These are phyloP conservation scores for Azorinus chamasolen DNA, from an alignment of 2,888 invertebrate genomes.

Conservation along the genomic window DNA sequence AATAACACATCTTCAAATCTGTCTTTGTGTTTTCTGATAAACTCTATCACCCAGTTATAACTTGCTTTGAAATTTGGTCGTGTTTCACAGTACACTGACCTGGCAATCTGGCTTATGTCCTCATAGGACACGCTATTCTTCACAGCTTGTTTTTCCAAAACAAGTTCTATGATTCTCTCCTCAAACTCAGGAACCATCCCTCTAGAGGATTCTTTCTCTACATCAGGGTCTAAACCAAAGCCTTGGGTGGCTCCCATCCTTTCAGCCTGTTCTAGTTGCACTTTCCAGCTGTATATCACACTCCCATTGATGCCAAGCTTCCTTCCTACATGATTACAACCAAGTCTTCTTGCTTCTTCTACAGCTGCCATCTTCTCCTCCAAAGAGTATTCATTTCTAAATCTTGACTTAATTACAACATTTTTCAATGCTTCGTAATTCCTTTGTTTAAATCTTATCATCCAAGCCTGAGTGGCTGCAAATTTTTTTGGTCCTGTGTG, in stretches of 20 bases:
- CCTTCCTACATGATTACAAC: slow-evolving; percentile 59
- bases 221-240: slow-evolving; percentile 6
- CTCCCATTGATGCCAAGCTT: slow-evolving; percentile 59
- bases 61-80: slow-evolving; percentile 62
- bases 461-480: slow-evolving; percentile 64
- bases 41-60: slow-evolving; percentile 61
- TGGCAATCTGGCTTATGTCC: slow-evolving; percentile 47
- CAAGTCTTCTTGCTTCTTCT: slow-evolving; percentile 60
- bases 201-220: slow-evolving; percentile 24
- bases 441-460: slow-evolving; percentile 54
- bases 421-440: slow-evolving; percentile 54
- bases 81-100: slow-evolving; percentile 54
- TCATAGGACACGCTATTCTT: slow-evolving; percentile 63
- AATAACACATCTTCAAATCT: slow-evolving; percentile 45
- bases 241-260: slow-evolving; percentile 13
- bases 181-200: slow-evolving; percentile 62
- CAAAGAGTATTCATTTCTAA: slow-evolving; percentile 49
- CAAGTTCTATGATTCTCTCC: slow-evolving; percentile 40
- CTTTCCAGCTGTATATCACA: slow-evolving; percentile 62
- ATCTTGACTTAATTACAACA: slow-evolving; percentile 49
- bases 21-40: slow-evolving; percentile 48
- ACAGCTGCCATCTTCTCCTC: slow-evolving; percentile 58
- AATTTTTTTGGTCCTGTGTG: slow-evolving; percentile 60
- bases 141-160: slow-evolving; percentile 42
- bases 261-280: slow-evolving; percentile 54